phyloP scores from a whole-genome alignment of 23 tunicate genomes.

The Trididemnum miniatum region DNA sequence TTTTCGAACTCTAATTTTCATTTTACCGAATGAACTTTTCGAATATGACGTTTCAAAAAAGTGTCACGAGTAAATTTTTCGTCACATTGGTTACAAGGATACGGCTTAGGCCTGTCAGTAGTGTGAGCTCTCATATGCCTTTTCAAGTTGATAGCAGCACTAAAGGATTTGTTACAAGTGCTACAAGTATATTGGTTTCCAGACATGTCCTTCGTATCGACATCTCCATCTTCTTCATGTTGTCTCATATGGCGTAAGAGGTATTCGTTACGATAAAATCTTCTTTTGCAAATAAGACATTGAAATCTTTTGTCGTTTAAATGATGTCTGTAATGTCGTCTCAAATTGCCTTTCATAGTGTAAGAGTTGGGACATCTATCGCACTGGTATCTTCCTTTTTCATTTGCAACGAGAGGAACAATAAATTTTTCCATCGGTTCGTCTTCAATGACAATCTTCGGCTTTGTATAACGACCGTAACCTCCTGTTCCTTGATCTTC shows the following conservation, averaged over 20 bases:
- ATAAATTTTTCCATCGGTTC: neutral
- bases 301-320: conserved; percentile 3
- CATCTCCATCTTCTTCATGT: neutral
- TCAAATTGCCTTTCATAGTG: conserved; percentile 25
- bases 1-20: no score
- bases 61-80: conserved; percentile 7
- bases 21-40: conserved; percentile 5
- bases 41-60: conserved; percentile 12
- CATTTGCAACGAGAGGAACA: neutral
- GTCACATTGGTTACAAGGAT: neutral
- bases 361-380: conserved; percentile 1
- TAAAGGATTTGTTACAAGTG: neutral
- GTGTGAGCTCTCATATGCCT: conserved; percentile 33
- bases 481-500: neutral
- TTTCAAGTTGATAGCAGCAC: neutral
- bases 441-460: neutral
- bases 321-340: conserved; percentile 19
- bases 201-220: neutral
- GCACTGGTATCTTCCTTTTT: conserved; percentile 35
- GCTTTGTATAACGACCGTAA: neutral
- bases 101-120: neutral
- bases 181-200: neutral
- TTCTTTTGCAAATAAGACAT: conserved; percentile 7
- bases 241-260: conserved; percentile 20
- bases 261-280: conserved; percentile 22